A percentile compares a stretch with the other conserved stretches of the same genome.
Conservation (phyloP, 2,888 invertebrate species). For the Heliconius cydno region DNA sequence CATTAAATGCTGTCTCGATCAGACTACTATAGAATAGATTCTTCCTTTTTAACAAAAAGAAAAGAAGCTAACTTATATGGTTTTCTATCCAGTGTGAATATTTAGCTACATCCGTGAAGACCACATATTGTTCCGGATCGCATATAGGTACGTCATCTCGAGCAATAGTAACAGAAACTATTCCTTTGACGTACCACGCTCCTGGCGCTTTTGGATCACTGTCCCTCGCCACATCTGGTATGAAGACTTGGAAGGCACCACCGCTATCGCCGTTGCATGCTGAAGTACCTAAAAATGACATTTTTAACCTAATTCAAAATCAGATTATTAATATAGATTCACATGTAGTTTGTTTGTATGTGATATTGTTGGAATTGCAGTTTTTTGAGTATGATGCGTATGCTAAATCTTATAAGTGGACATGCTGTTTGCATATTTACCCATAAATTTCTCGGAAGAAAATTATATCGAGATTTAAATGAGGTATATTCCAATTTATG, state of each 20-base stretch:
- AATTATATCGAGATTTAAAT: not conserved
- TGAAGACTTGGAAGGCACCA: constrained; percentile 71
- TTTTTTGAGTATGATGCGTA: not conserved
- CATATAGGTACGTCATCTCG: constrained; percentile 60
- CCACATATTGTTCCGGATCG: constrained; percentile 69
- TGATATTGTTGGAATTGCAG: not conserved
- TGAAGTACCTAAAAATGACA: constrained; percentile 61
- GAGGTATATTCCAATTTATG: not conserved
- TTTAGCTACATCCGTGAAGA: constrained; percentile 73
- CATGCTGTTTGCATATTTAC: too few species aligned
- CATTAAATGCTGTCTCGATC: not conserved
- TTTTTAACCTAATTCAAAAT: not conserved
- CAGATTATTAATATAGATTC: not conserved
- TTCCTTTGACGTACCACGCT: constrained; percentile 60
- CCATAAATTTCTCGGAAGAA: not conserved
- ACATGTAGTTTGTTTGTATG: not conserved
- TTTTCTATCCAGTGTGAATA: constrained; percentile 59
- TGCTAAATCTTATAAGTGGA: too few species aligned
- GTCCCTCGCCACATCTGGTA: constrained; percentile 54
- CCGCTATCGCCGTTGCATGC: constrained; percentile 82
- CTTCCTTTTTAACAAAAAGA: not conserved
- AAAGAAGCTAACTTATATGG: not conserved
- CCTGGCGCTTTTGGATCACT: constrained; percentile 50
- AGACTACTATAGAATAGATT: not conserved
- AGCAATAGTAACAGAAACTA: constrained; percentile 59